Evolutionary conservation across 2,113 vertebrate species (phyloP).

Genomic region (Tragelaphus scriptus): DNA sequence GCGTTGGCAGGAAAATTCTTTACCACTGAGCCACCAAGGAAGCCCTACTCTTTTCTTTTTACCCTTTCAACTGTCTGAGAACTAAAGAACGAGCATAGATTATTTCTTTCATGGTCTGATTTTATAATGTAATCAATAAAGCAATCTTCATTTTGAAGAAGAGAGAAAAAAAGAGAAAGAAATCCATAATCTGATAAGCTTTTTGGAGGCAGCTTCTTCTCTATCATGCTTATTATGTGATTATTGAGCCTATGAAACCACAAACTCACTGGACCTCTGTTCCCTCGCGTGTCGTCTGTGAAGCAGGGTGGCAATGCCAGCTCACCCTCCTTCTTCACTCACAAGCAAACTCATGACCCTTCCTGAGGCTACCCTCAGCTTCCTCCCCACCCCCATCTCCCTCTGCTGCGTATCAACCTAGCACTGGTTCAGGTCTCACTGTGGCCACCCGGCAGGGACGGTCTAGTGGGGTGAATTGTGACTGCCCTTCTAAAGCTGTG

Average conservation of each 20-base stretch:
- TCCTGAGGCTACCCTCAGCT: no score
- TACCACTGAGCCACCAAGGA: neutral
- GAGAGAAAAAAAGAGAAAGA: neutral
- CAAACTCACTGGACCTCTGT: neutral
- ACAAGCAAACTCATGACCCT: no score
- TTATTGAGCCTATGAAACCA: accelerated
- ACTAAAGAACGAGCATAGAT: neutral
- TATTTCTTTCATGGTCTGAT: neutral
- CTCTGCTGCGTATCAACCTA: accelerated
- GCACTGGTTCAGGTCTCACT: neutral
- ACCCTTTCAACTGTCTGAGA: neutral
- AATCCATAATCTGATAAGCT: neutral
- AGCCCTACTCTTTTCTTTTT: neutral
- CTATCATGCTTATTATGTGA: accelerated
- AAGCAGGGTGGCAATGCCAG: accelerated
- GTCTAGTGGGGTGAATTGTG: neutral
- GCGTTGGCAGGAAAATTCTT: neutral
- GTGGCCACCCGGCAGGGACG: neutral
- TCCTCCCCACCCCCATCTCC: neutral
- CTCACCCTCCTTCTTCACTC: neutral
- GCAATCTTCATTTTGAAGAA: neutral
- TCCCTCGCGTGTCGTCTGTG: neutral
- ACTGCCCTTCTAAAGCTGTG: neutral
- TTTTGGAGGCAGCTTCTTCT: neutral
- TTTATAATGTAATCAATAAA: neutral